Base-by-base conservation (phyloP, 2,113 vertebrate genomes). In the Corythaixoides concolor region DNA sequence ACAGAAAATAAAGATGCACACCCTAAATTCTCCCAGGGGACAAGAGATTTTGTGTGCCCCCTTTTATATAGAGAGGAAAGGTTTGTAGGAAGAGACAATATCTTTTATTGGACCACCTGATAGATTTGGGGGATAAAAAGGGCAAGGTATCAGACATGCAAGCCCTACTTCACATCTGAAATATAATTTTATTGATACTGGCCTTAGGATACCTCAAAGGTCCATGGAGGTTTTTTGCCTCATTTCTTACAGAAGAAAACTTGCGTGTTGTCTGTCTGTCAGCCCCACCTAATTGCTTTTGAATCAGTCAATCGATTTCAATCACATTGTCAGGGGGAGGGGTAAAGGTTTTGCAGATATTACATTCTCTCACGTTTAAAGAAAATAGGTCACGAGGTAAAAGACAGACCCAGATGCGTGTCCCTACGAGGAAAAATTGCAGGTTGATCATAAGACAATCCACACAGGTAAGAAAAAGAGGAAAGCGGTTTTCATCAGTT, bases 221-320 rank as follows among this genome's bases (percentile, higher is more conserved):
- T 12, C 37, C 59, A 39, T 52, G 59, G 79, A 85, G 37, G 8
- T 47, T 70, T 93, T 93, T 92, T 37, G n/a, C 73, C 69, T 95
- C 8, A 84, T 89, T 87, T 96, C 80, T 89, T 92, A 52, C 14
- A 72, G 81, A 83, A 82, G 49, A 95, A 96, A 91, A 92, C 82
- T 94, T 92, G 24, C 10, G 12, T 94, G 60, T 89, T 85, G 77
- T 94, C 89, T 93, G 67, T 92, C 88, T 91, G 87, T 94, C 84
- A 95, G 77, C 45, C 89, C 77, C 77, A 91, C 73, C 87, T 95
- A 96, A 95, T 95, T 95, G 93, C 89, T 93, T 95, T 91, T 91
- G 93, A 97, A 96, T 96, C 89, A 96, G 95, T 95, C 93, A 96
- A 96, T 96, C 81, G 49, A 95, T 96, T 95, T 93, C 93, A 96